Evolutionary conservation across 2,113 vertebrate species (phyloP), one percentile per base, ranked within the genome.

Genomic region (Rhynchopsitta pachyrhyncha): DNA sequence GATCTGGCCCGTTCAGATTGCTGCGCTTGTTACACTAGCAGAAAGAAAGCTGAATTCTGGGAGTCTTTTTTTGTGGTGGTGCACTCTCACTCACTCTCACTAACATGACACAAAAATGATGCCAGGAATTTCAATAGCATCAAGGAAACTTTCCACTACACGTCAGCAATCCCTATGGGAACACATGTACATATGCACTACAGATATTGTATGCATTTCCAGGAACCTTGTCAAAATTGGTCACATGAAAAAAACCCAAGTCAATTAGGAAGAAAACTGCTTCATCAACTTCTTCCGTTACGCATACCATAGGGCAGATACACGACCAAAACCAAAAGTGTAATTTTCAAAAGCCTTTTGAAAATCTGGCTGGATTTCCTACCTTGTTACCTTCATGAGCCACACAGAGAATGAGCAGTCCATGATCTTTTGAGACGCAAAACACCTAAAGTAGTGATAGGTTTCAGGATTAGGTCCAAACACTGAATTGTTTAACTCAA

Each of bases 91-190:
- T 97, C 95, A 92, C 94, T 98, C 97, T 97, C 91, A 95, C 95
- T 97, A 94, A 85, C 37, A 73, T 7, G 18, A 91, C 86, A 92
- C 5, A 25, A 95, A 97, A 96, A 91, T 41, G 20, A 95, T 94
- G 92, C 66, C 82, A 44, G 83, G 82, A 86, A 94, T 97, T 96
- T 97, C 74, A 85, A 91, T 42, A 96, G 28, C 6, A 0, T 77
- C 66, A 87, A 90, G 93, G 96, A 97, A 97, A 97, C 88, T 97
- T 95, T 95, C 87, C 95, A 93, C 81, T 88, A 84, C 67, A 74
- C 88, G 92, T 92, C 83, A 94, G 55, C 9, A 3, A 92, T 41
- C 70, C 83, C 93, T 94, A 91, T 93, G 93, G 92, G 94, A 97
- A 98, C 97, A 96, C 64, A 95, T 11, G 37, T 88, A 95, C 33